Percentiles rank a stretch among this genome's conserved stretches.
phyloP scores from a whole-genome alignment of 2,113 vertebrate species.

The Elanus axillaris region DNA sequence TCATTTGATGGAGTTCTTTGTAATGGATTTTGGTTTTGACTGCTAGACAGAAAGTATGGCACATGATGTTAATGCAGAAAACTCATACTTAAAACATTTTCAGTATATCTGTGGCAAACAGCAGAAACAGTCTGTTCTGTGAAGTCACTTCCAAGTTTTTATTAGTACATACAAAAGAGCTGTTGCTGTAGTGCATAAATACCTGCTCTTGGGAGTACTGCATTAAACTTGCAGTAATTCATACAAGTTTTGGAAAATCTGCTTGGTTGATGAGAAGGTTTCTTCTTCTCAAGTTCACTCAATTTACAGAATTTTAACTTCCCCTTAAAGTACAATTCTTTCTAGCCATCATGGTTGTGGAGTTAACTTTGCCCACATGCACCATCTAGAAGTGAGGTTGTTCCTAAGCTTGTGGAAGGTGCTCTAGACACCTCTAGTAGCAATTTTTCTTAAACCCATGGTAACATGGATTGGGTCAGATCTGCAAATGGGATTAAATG shows the following conservation, averaged over 20 bases:
- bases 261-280: neutral
- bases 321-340: neutral
- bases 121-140: neutral
- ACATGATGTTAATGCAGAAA: conserved; percentile 8
- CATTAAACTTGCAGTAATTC: neutral
- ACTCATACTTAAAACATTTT: neutral
- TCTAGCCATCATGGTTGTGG: neutral
- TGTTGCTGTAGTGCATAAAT: neutral
- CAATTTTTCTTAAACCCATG: neutral
- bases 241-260: neutral
- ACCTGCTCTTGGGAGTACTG: neutral
- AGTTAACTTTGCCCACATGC: neutral
- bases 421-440: neutral
- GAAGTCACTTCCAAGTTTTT: neutral
- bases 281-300: neutral
- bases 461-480: neutral
- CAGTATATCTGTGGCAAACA: neutral
- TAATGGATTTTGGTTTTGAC: neutral
- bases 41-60: neutral
- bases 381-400: neutral
- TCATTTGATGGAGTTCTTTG: neutral
- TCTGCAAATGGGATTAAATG: neutral
- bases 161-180: neutral
- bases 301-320: neutral
- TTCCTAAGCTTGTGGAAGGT: neutral